Evolutionary conservation across 2,797 vertebrate species (phyloP), one percentile per base, ranked within the genome.

Genomic region (Rachycentron canadum): DNA sequence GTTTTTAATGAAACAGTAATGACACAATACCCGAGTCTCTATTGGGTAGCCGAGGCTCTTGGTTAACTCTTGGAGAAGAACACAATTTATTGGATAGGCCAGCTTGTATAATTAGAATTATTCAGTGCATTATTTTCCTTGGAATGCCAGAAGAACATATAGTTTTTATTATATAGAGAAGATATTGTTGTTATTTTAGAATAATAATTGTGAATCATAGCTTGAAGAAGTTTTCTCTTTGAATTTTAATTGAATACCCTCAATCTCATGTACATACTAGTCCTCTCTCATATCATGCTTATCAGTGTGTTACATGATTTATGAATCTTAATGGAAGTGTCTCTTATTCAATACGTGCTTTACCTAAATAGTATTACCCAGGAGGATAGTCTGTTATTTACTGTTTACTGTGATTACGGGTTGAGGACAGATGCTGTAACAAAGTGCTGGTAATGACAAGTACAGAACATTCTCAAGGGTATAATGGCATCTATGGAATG

Each of bases 381-480:
- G 25, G 47, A 79, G 79, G 36, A 79, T 11, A 7, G 23, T 43
- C 65, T 85, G 65, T 79, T 79, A 74, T 84, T 81, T 80, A 73
- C 34, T 65, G 73, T 76, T 85, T 68, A 69, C 73, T 69, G 38
- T 73, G 60, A 86, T 87, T 72, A 80, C 55, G 21, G 45, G 26
- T 68, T 49, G 14, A 41, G 72, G 34, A 81, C 36, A 69, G 73
- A 84, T 60, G 70, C 16, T 34, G 30, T 56, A 77, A 40, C 71
- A 65, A 64, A 65, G 73, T 72, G 45, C 50, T 79, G 50, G 73
- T 73, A 79, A 81, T 69, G 75, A 83, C 10, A 66, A 81, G 73
- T 25, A 81, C 70, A 82, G 56, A 69, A 70, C 17, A 79, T 77
- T 75, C 77, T 74, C 74, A 70, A 70, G 81, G 64, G 59, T 71